Evolutionary conservation across 2,888 invertebrate genomes (phyloP).

Genomic region (Euspilapteryx auroguttella): DNA sequence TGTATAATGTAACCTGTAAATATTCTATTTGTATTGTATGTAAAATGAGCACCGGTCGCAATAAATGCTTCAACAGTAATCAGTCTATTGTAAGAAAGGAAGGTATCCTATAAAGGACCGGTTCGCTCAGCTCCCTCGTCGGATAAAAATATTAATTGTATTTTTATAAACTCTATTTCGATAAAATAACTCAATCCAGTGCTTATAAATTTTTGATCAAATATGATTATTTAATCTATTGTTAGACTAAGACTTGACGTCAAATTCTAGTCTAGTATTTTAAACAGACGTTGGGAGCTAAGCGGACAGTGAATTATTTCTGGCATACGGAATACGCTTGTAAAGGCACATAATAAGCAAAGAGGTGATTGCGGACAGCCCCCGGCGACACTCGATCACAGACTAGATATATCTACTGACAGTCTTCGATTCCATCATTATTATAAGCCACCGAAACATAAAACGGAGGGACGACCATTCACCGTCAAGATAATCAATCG

Average conservation of each 20-base stretch:
- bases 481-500: too few species aligned
- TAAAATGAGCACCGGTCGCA: constrained; percentile 60
- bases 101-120: constrained; percentile 20
- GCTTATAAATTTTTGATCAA: too few species aligned
- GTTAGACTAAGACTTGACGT: too few species aligned
- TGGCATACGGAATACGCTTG: too few species aligned
- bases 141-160: not conserved
- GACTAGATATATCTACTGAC: constrained; percentile 56
- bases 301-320: too few species aligned
- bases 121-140: not conserved
- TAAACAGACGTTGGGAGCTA: too few species aligned
- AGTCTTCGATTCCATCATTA: constrained; percentile 43
- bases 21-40: constrained; percentile 38
- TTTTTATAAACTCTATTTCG: not conserved
- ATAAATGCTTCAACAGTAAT: constrained; percentile 57
- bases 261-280: too few species aligned
- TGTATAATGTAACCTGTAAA: constrained; percentile 54
- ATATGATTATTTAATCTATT: too few species aligned
- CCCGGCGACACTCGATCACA: constrained; percentile 59
- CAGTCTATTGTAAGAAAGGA: constrained; percentile 61
- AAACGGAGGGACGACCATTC: too few species aligned
- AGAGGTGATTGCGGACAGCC: constrained; percentile 50
- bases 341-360: constrained; percentile 59
- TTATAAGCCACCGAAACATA: constrained; percentile 35
- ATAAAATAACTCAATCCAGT: not conserved